phyloP scores from a whole-genome alignment of 2,113 vertebrate species.

The Philantomba maxwellii region DNA sequence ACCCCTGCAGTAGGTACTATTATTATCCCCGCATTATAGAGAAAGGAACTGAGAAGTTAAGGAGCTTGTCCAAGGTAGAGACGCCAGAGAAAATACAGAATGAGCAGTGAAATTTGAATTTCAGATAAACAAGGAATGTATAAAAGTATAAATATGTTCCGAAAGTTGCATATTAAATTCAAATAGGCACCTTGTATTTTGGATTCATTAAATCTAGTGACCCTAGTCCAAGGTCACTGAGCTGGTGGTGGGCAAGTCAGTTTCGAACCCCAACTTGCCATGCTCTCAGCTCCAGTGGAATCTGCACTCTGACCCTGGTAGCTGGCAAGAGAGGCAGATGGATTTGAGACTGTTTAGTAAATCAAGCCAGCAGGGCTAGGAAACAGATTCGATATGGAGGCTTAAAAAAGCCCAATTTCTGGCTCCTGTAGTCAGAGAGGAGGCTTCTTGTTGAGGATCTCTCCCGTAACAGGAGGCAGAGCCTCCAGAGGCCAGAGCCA shows the following conservation, averaged over 20 bases:
- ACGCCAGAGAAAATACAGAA: conserved; percentile 41
- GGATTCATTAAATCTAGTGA: neutral
- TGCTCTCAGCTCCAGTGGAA: neutral
- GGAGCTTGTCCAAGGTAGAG: neutral
- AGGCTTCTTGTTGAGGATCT: neutral
- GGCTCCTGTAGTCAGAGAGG: neutral
- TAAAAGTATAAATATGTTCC: neutral
- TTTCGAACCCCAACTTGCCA: neutral
- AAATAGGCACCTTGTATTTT: neutral
- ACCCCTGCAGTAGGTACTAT: neutral
- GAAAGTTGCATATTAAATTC: conserved; percentile 29
- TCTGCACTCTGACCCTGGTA: neutral
- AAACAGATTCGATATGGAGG: neutral
- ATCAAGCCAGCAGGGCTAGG: neutral
- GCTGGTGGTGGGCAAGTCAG: neutral
- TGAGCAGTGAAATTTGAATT: conserved; percentile 56
- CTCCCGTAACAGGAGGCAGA: neutral
- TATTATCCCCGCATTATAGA: neutral
- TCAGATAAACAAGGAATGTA: conserved; percentile 31
- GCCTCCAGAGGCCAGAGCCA: neutral
- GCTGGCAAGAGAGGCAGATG: neutral
- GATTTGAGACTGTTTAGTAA: conserved; percentile 21
- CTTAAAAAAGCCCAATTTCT: neutral
- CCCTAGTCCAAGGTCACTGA: neutral
- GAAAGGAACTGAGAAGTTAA: neutral